Evolutionary conservation across 2,888 invertebrate species (phyloP), one percentile per base, ranked within the genome.

Genomic region (Xylophagus ater): DNA sequence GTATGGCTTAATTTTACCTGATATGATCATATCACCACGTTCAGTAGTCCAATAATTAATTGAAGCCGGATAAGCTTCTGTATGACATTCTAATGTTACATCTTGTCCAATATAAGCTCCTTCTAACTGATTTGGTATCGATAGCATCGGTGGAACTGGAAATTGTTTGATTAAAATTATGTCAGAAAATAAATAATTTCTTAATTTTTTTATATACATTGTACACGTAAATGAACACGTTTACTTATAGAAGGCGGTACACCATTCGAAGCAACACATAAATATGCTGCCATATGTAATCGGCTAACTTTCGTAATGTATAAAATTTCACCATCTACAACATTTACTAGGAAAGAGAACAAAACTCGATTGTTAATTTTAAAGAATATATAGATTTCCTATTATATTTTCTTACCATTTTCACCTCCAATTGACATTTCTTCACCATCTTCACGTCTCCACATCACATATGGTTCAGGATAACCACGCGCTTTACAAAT

Each of bases 31-130:
- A 59, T 88, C 87, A 32, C 88, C 88, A 42, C 81, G 74, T 53
- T 88, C 86, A 6, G 85, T 88, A 24, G 89, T 88, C 90, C 90
- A 92, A 63, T 90, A 92, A 72, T 89, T 90, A 62, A 90, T 89
- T 37, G 90, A 89, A 47, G 83, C 82, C 23, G 90, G 90, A 62
- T 84, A 88, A 29, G 90, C 89, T 64, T 92, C 90, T 0, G 88
- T 88, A 63, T 87, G 84, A 60, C 90, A 90, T 65, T 87, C 88
- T 47, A 90, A 67, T 29, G 81, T 78, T 43, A 89, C 86, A 59
- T 89, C 85, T 65, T 89, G 88, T 5, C 88, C 87, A 47, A 86
- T 66, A 63, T 88, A 86, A 42, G 88, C 89, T 29, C 82, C 89
- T 64, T 89, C 89, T 60, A 90, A 72, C 67, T 90, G 90, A 68